Base-by-base conservation (phyloP, 1,140 invertebrate species). In the Delia radicum region DNA sequence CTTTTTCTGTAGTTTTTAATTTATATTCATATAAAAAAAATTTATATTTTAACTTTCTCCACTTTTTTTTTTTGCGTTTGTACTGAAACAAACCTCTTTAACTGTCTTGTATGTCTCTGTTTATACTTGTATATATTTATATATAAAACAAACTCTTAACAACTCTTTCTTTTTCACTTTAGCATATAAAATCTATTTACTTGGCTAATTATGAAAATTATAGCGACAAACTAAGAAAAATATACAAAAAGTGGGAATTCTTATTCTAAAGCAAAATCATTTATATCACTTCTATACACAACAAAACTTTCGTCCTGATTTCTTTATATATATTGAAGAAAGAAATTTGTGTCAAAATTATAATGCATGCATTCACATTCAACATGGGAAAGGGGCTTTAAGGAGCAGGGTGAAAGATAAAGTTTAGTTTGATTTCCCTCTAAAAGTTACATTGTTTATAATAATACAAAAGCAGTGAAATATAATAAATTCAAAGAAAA, bases 101-200 rank as follows among this genome's bases (percentile, higher is more conserved):
- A 55, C 48, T 55, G 48, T 55, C 48, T 55, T 55, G n/a, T 55
- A 55, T 55, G 48, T 55, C 48, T 55, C 48, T 55, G 48, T 55
- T 55, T 55, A 18, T 55, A 55, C n/a, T 55, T 37, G 8, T 37
- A 5, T 48, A 7, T 48, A n/a, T 48, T 48, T 48, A 48, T 48
- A 18, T 48, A 48, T 48, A 18, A 55, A 55, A 55, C 15, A 48
- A 48, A 48, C 46, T 48, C 18, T 33, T 6, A 48, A 55, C 7
- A 55, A 55, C 7, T 21, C 21, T 55, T 55, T 55, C n/a, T 55
- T 48, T 48, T 13, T 1, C 46, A 48, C 5, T 48, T 48, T 21
- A 21, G n/a, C 48, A 21, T 55, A 55, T 21, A 55, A 55, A 55
- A 55, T 55, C 48, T 55, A 55, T 55, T 55, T 55, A 55, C 48